Percentiles rank a stretch among this genome's conserved stretches.
Conservation (phyloP, 2,888 invertebrate species). For the Sphaerophoria taeniata region DNA sequence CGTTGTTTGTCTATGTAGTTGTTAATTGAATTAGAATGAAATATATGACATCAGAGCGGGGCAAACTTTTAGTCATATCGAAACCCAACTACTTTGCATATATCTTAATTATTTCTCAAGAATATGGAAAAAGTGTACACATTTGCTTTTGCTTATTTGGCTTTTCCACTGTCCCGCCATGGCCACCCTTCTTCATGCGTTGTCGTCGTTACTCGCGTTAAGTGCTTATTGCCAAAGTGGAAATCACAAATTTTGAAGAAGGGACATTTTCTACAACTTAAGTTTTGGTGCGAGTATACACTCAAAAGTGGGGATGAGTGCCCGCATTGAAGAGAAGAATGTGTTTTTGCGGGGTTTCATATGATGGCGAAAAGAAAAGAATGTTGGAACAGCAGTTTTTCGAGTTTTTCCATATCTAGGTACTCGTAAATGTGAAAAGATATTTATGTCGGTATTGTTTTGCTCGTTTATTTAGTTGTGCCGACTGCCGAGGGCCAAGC, state of each 20-base stretch:
- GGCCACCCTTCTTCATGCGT: slow-evolving; percentile 26
- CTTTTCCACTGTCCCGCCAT: slow-evolving; percentile 30
- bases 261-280: slow-evolving; percentile 23
- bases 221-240: slow-evolving; percentile 67
- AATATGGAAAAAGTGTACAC: slow-evolving; percentile 76
- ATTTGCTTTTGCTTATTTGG: slow-evolving; percentile 31
- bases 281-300: background rate
- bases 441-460: slow-evolving; percentile 53
- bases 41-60: slow-evolving; percentile 53
- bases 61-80: slow-evolving; percentile 59
- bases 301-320: background rate
- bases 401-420: slow-evolving; percentile 11
- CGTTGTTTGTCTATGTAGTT: slow-evolving; percentile 75
- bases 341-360: slow-evolving; percentile 44
- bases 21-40: slow-evolving; percentile 81
- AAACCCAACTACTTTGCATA: slow-evolving; percentile 77
- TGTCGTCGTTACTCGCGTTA: slow-evolving; percentile 40
- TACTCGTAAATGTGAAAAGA: background rate
- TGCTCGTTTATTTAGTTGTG: slow-evolving; percentile 69
- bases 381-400: slow-evolving; percentile 26
- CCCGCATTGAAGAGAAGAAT: slow-evolving; percentile 2
- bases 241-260: slow-evolving; percentile 45
- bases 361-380: slow-evolving; percentile 28
- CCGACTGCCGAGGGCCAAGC: background rate
- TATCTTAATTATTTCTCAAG: slow-evolving; percentile 82